These are phyloP conservation scores for Ochropleura plecta DNA, from an alignment of 2,888 invertebrate species.

Conservation along the genomic window DNA sequence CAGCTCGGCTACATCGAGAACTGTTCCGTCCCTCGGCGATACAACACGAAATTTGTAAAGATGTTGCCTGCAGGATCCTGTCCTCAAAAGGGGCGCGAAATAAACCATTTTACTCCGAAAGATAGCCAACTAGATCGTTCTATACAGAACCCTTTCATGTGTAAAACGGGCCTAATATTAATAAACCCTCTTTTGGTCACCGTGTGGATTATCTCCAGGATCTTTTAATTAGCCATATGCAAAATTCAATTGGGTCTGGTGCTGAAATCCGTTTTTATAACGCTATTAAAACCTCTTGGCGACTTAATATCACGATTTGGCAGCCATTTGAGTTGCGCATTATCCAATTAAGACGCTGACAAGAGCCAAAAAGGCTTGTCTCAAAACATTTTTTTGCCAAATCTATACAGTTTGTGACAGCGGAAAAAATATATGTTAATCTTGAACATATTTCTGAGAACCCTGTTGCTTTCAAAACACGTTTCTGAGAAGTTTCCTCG, in stretches of 20 bases:
- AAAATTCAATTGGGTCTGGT: constrained; percentile 61
- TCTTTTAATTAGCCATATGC: constrained; percentile 63
- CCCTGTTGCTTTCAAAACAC: no score
- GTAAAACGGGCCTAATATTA: constrained; percentile 52
- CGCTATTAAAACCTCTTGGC: constrained; percentile 62
- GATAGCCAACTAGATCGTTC: constrained; percentile 48
- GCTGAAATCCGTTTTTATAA: constrained; percentile 59
- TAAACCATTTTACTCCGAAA: constrained; percentile 66
- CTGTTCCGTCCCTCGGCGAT: constrained; percentile 74
- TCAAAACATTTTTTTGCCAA: no score
- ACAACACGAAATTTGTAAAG: constrained; percentile 77
- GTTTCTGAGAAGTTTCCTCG: no score
- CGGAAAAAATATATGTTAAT: no score
- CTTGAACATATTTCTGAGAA: no score
- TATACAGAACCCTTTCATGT: constrained; percentile 50
- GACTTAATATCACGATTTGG: constrained; percentile 62
- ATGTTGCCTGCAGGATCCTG: constrained; percentile 66
- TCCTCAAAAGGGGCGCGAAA: constrained; percentile 64
- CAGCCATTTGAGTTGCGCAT: constrained; percentile 63
- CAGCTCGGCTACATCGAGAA: constrained; percentile 67
- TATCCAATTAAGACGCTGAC: no score
- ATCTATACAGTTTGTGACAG: no score
- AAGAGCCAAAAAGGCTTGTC: no score
- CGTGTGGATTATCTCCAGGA: constrained; percentile 43
- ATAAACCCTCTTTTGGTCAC: constrained; percentile 55